phyloP scores from a whole-genome alignment of 2,797 vertebrate species.

The Smutsia gigantea region DNA sequence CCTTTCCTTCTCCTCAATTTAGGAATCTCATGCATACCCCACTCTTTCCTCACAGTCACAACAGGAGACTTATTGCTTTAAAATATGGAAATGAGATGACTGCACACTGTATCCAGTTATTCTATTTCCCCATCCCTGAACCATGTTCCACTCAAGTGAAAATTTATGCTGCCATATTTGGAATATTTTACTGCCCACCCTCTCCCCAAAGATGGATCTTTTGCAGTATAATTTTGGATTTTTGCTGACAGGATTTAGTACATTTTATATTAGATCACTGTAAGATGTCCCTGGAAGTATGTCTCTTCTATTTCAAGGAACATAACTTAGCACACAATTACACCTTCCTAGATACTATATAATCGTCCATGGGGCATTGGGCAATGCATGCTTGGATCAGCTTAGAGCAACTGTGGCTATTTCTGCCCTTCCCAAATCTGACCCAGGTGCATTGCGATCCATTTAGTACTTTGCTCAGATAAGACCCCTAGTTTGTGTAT shows the following conservation, averaged over 20 bases:
- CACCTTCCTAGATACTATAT: fast-evolving
- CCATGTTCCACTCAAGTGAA: neutral
- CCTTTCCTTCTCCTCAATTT: neutral
- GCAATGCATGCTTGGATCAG: neutral
- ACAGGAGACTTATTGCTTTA: neutral
- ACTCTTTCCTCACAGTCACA: neutral
- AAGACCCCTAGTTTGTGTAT: neutral
- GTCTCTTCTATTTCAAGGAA: neutral
- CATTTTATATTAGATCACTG: neutral
- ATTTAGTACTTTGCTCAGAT: neutral
- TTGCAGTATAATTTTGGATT: too few relatives aligned
- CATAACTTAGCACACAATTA: neutral
- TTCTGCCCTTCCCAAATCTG: neutral
- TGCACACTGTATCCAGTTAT: too few relatives aligned
- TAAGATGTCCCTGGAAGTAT: neutral
- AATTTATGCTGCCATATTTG: fast-evolving
- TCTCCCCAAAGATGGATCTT: too few relatives aligned
- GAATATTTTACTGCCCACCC: fast-evolving
- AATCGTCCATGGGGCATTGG: too few relatives aligned
- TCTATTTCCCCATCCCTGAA: neutral
- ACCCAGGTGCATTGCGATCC: too few relatives aligned
- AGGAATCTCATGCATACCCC: too few relatives aligned
- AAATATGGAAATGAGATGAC: neutral
- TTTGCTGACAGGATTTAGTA: neutral
- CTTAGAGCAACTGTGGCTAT: fast-evolving